Conservation (phyloP, 2,888 invertebrate species). For the Cataglyphis altisquamis region DNA sequence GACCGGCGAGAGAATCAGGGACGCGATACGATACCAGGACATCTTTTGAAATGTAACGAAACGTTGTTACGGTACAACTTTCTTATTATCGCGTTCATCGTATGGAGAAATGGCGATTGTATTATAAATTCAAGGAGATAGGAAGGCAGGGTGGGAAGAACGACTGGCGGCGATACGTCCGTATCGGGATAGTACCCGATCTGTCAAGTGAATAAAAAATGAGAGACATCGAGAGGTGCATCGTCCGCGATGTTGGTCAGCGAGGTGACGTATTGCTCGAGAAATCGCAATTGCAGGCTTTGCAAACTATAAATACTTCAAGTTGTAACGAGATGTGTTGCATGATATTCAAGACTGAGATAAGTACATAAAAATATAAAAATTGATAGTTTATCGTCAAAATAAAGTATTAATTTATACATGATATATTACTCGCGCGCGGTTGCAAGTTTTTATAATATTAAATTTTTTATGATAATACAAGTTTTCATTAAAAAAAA, state of each 20-base stretch:
- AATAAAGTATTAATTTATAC: not conserved
- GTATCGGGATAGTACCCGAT: conserved; percentile 25
- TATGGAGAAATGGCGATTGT: not conserved
- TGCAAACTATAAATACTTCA: conserved; percentile 22
- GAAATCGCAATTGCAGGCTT: conserved; percentile 11
- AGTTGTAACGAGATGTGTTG: conserved; percentile 8
- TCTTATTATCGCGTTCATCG: conserved; percentile 13
- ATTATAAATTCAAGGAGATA: conserved; percentile 3
- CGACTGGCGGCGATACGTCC: not conserved
- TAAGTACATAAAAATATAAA: not conserved
- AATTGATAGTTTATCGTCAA: conserved; percentile 30
- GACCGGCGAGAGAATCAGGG: conserved; percentile 41
- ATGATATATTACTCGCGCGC: not conserved
- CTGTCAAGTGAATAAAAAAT: conserved; percentile 54
- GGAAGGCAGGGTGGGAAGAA: not conserved
- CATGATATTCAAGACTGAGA: not conserved
- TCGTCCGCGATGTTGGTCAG: conserved; percentile 44
- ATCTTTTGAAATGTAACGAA: conserved; percentile 21
- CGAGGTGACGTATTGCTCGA: not conserved
- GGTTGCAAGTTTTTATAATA: not conserved
- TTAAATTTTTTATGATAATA: not conserved
- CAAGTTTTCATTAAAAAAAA: not conserved
- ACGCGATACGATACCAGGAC: not conserved
- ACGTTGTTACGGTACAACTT: conserved; percentile 12
- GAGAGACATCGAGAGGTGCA: conserved; percentile 17